Evolutionary conservation across 2,113 vertebrate species (phyloP), one percentile per base, ranked within the genome.

Genomic region (Orientallactaga bullata): DNA sequence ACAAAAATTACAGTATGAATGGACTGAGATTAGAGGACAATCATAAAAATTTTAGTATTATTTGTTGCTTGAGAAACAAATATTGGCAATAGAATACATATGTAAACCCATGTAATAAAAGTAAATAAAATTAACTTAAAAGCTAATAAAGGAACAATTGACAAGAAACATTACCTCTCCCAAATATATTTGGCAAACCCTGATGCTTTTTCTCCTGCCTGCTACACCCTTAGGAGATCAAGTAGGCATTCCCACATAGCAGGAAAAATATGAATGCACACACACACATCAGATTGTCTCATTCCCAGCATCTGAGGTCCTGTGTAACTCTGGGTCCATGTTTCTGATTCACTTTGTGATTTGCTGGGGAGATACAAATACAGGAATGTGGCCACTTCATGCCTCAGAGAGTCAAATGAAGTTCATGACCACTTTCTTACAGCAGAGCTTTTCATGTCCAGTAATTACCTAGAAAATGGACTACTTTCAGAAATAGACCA

Each of bases 391-490:
- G 30, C 39, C 1, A 10, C 6, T 68, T 77, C 60, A 74, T 37
- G 81, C 80, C 55, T 91, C 37, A 76, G n/a, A 84, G 28, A 72
- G 23, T 72, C 83, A 88, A 76, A 88, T 35, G 13, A 47, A 76
- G 71, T 69, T 94, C n/a, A 35, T 71, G 74, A 61, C 26, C 51
- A n/a, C 5, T 21, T 32, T 51, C 13, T 24, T 55, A n/a, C 58
- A 78, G 32, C 61, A 69, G 47, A 94, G 30, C 7, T 55, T 28
- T 26, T n/a, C 15, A 23, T 66, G 17, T 20, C 47, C 37, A 42
- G 11, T 74, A 95, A 72, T 84, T 73, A 93, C 91, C 26, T 23
- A 63, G 60, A 86, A 94, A 91, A 84, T 13, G 60, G 47, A 11
- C 63, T 10, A 47, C 90, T 92, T 91, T 77, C 65, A 92, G 71